A percentile compares a stretch with the other conserved stretches of the same genome.
phyloP scores from a whole-genome alignment of 2,797 vertebrate species.

The Rachycentron canadum region DNA sequence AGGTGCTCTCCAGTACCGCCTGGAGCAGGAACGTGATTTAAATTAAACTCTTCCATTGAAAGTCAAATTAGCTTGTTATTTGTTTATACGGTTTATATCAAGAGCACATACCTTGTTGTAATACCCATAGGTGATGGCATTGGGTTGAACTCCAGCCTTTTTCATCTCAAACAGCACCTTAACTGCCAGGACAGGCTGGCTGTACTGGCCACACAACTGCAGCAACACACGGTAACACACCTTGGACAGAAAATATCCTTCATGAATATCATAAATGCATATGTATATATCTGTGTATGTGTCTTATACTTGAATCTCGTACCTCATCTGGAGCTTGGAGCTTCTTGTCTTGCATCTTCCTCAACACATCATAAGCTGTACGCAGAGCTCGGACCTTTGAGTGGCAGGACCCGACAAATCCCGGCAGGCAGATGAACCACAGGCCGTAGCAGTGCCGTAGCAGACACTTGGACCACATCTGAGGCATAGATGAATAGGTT shows the following conservation, averaged over 20 bases:
- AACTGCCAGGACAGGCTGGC: conserved; percentile 96
- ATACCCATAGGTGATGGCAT: conserved; percentile 99
- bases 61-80: conserved; percentile 27
- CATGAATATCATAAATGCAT: not conserved
- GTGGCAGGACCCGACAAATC: conserved; percentile 92
- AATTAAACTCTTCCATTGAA: not conserved
- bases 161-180: conserved; percentile 98
- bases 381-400: conserved; percentile 96
- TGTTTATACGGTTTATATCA: not conserved
- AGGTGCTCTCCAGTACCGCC: conserved; percentile 98
- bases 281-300: not conserved
- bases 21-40: conserved; percentile 67
- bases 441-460: conserved; percentile 96
- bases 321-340: conserved; percentile 98
- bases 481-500: conserved; percentile 94
- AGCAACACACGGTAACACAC: conserved; percentile 98
- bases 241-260: conserved; percentile 73
- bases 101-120: conserved; percentile 92
- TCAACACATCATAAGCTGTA: conserved; percentile 94
- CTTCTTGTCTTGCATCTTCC: conserved; percentile 96
- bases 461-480: conserved; percentile 99
- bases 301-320: conserved; percentile 32
- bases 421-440: conserved; percentile 99
- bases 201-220: conserved; percentile 97
- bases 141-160: conserved; percentile 97